Conservation (phyloP, 2,888 invertebrate species). For the Andrena haemorrhoa region DNA sequence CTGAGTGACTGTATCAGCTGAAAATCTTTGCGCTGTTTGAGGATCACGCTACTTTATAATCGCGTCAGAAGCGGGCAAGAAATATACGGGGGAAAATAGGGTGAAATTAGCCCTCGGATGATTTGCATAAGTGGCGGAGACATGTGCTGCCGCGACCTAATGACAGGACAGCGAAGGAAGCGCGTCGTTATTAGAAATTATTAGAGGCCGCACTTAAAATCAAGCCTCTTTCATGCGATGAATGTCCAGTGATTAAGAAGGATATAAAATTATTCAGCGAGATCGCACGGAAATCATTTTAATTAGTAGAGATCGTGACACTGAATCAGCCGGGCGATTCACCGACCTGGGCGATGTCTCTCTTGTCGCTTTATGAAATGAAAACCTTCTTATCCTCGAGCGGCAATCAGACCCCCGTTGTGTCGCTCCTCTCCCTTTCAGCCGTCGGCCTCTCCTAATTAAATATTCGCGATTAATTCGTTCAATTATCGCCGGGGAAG, state of each 20-base stretch:
- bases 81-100: conserved; percentile 44
- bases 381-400: conserved; percentile 57
- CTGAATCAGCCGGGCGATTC: conserved; percentile 62
- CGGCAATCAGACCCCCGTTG: conserved; percentile 59
- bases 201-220: conserved; percentile 83
- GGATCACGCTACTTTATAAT: conserved; percentile 31
- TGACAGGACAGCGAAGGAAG: conserved; percentile 66
- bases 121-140: conserved; percentile 81
- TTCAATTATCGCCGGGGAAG: conserved; percentile 46
- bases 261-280: conserved; percentile 76
- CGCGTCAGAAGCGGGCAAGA: conserved; percentile 1
- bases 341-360: conserved; percentile 52
- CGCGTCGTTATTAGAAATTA: conserved; percentile 82
- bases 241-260: conserved; percentile 83
- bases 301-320: conserved; percentile 76
- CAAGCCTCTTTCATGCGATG: conserved; percentile 84
- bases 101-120: conserved; percentile 77
- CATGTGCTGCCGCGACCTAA: conserved; percentile 52
- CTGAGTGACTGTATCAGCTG: neutral
- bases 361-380: conserved; percentile 61
- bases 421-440: conserved; percentile 47
- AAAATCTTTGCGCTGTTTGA: neutral
- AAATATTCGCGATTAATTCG: conserved; percentile 57
- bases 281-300: conserved; percentile 77
- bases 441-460: conserved; percentile 37